These are phyloP conservation scores for Dreissena rostriformis DNA, from an alignment of 1,140 invertebrate genomes.

Conservation along the genomic window DNA sequence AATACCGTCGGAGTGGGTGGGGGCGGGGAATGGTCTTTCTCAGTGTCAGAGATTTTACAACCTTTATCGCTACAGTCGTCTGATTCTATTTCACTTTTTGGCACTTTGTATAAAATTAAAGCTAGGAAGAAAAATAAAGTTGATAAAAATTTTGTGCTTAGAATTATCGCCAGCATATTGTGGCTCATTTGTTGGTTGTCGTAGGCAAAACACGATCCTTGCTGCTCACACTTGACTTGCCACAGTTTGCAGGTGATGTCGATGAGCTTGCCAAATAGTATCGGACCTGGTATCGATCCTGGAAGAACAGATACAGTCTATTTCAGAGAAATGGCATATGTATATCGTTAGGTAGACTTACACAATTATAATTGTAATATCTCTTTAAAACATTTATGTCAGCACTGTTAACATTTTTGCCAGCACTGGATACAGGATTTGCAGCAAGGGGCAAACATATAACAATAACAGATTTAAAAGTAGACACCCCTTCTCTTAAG, in stretches of 20 bases:
- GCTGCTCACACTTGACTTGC: slow-evolving; percentile 61
- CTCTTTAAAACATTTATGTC: not conserved
- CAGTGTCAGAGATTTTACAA: not conserved
- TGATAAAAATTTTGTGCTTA: slow-evolving; percentile 70
- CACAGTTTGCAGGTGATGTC: slow-evolving; percentile 77
- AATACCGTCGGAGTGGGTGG: slow-evolving; percentile 33
- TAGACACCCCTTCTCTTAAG: too few species aligned
- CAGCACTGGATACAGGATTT: not conserved
- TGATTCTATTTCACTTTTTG: slow-evolving; percentile 41
- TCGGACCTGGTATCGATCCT: slow-evolving; percentile 78
- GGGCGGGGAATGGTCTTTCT: slow-evolving; percentile 33
- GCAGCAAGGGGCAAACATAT: too few species aligned
- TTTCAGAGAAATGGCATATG: not conserved
- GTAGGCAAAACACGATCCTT: slow-evolving; percentile 74
- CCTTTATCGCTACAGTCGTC: not conserved
- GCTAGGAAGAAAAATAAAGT: slow-evolving; percentile 74
- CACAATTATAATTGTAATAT: not conserved
- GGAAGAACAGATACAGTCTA: not conserved
- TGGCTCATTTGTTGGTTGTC: slow-evolving; percentile 77
- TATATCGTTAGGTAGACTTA: too few species aligned
- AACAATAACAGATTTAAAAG: too few species aligned
- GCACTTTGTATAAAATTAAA: slow-evolving; percentile 71
- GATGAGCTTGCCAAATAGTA: slow-evolving; percentile 76
- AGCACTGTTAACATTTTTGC: not conserved
- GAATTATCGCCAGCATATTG: slow-evolving; percentile 69